These are phyloP conservation scores for Chloropsis hardwickii DNA, from an alignment of 2,113 vertebrate genomes.

Conservation along the genomic window DNA sequence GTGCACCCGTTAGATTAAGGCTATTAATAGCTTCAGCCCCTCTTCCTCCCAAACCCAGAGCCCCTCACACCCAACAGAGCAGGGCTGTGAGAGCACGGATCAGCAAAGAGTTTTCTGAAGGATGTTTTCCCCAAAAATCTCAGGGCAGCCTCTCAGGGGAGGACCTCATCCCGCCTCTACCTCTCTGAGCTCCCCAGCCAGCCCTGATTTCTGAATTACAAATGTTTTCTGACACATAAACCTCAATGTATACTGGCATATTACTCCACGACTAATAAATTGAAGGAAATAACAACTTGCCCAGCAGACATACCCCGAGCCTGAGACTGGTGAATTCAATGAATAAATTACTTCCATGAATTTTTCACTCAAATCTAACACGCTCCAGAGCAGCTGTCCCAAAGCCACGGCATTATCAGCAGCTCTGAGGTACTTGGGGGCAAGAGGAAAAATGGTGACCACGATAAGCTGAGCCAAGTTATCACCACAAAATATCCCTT, in stretches of 20 bases:
- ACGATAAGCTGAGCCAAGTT: neutral
- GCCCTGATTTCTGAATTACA: neutral
- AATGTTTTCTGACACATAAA: neutral
- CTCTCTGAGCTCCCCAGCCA: neutral
- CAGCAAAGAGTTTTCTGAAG: neutral
- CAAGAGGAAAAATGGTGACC: neutral
- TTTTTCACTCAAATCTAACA: neutral
- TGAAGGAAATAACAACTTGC: neutral
- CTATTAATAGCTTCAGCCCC: neutral
- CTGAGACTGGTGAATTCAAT: neutral
- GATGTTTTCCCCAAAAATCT: neutral
- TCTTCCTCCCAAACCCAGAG: neutral
- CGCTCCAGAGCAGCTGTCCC: neutral
- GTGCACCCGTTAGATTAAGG: neutral
- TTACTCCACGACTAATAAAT: neutral
- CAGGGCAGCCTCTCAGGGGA: neutral
- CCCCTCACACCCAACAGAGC: rapidly evolving
- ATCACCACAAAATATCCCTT: neutral
- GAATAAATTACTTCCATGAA: constrained; percentile 18
- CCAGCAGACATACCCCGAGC: neutral
- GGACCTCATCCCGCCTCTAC: neutral
- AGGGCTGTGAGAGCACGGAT: neutral
- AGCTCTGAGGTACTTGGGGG: rapidly evolving
- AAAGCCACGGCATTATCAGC: neutral
- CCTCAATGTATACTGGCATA: neutral